A percentile compares a stretch with the other conserved stretches of the same genome.
These are phyloP conservation scores for Smittia sp. DNA, from an alignment of 2,888 invertebrate species.

Conservation along the genomic window DNA sequence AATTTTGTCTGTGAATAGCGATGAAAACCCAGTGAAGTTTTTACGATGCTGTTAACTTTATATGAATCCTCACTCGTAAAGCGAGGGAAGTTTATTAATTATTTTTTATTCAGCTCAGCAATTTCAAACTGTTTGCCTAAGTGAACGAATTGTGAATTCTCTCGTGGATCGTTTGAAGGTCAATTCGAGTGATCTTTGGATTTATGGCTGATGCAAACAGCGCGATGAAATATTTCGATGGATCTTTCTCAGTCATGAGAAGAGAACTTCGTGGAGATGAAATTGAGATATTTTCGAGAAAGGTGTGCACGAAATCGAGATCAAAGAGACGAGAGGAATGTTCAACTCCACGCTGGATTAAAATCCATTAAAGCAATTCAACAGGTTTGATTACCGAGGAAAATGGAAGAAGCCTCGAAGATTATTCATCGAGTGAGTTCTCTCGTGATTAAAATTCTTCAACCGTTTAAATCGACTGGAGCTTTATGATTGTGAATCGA, in stretches of 20 bases:
- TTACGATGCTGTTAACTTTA: conserved; percentile 1
- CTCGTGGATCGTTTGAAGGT: no score
- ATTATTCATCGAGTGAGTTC: not conserved
- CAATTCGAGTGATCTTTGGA: no score
- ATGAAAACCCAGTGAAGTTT: not conserved
- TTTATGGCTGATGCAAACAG: no score
- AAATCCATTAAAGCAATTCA: not conserved
- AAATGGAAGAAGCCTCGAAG: not conserved
- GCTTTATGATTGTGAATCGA: not conserved
- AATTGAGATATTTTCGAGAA: no score
- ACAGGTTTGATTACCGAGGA: not conserved
- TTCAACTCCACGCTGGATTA: not conserved
- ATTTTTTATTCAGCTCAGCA: not conserved
- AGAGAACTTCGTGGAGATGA: no score
- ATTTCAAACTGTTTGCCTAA: no score
- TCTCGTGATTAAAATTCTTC: conserved; percentile 12
- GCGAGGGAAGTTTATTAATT: not conserved
- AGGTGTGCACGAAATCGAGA: not conserved
- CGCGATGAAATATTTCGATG: no score
- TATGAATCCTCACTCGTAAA: not conserved
- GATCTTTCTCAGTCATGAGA: no score
- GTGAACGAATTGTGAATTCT: no score
- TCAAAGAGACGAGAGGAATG: not conserved
- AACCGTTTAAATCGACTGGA: not conserved
- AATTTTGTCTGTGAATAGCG: no score